Evolutionary conservation across 2,797 vertebrate species (phyloP).

Genomic region (Natrix natrix): DNA sequence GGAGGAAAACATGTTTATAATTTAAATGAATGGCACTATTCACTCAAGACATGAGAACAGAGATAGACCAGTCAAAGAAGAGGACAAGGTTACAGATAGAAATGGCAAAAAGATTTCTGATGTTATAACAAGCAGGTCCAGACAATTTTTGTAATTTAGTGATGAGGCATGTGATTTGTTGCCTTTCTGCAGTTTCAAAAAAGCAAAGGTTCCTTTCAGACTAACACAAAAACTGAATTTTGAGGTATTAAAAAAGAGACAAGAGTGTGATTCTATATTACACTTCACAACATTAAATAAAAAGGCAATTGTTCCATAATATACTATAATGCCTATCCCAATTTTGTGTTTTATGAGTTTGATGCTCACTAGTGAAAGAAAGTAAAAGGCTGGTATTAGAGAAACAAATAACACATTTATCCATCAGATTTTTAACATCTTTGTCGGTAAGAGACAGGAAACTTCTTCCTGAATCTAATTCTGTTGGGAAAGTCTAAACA

Average conservation of each 20-base stretch:
- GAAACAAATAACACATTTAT: not conserved
- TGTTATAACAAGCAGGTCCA: not conserved
- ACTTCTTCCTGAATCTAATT: not conserved
- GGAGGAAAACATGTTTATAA: conserved; percentile 11
- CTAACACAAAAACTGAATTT: not conserved
- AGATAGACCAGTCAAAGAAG: not conserved
- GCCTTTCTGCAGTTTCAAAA: not conserved
- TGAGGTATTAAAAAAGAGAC: not conserved
- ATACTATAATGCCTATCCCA: not conserved
- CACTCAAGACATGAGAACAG: not conserved
- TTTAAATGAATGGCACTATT: conserved; percentile 14
- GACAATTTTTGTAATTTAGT: not conserved
- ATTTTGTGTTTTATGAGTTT: not conserved
- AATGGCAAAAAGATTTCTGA: not conserved
- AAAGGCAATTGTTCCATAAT: not conserved
- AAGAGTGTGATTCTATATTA: not conserved
- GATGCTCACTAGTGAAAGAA: not conserved
- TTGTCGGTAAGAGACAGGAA: not conserved
- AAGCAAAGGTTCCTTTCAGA: not conserved
- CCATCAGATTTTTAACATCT: not conserved
- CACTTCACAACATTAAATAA: not conserved
- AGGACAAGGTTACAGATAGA: no score
- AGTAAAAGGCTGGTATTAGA: not conserved
- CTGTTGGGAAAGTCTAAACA: not conserved
- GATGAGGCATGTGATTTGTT: not conserved